These are phyloP conservation scores for Symphodus melops DNA, from an alignment of 2,113 vertebrate genomes.

Conservation along the genomic window DNA sequence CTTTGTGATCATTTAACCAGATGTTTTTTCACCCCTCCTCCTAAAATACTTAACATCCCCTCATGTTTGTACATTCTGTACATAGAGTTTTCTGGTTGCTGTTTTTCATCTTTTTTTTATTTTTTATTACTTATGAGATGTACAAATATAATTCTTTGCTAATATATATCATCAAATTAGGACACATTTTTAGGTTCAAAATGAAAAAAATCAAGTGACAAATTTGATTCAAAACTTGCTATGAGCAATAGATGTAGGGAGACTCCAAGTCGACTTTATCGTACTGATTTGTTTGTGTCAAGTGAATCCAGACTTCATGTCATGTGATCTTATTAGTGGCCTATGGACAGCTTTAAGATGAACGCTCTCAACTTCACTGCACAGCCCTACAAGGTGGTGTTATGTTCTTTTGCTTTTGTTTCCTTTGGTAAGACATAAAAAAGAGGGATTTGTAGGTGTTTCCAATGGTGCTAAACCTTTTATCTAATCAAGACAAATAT, in stretches of 20 bases:
- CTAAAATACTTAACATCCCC: constrained; percentile 54
- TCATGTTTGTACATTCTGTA: constrained; percentile 84
- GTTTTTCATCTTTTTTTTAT: constrained; percentile 67
- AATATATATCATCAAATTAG: constrained; percentile 85
- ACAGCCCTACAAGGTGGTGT: constrained; percentile 86
- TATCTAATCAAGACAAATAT: constrained; percentile 94
- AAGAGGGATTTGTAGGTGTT: constrained; percentile 89
- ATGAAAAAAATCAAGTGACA: constrained; percentile 66
- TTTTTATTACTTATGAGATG: constrained; percentile 77
- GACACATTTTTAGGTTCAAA: constrained; percentile 67
- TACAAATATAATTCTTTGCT: constrained; percentile 86
- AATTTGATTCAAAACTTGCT: constrained; percentile 80
- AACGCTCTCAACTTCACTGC: constrained; percentile 84
- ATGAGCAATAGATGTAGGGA: constrained; percentile 70
- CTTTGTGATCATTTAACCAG: constrained; percentile 57
- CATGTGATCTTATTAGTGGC: constrained; percentile 71
- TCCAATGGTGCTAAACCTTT: constrained; percentile 98
- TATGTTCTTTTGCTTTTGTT: constrained; percentile 65
- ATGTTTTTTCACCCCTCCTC: constrained; percentile 40
- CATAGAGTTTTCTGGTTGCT: constrained; percentile 81
- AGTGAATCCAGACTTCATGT: constrained; percentile 76
- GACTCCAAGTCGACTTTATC: constrained; percentile 70
- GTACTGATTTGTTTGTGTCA: constrained; percentile 68
- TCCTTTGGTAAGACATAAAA: constrained; percentile 75
- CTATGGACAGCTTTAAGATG: constrained; percentile 75